A percentile compares a stretch with the other conserved stretches of the same genome.
phyloP scores from a whole-genome alignment of 2,888 invertebrate genomes.

The Zaprionus lineosus region DNA sequence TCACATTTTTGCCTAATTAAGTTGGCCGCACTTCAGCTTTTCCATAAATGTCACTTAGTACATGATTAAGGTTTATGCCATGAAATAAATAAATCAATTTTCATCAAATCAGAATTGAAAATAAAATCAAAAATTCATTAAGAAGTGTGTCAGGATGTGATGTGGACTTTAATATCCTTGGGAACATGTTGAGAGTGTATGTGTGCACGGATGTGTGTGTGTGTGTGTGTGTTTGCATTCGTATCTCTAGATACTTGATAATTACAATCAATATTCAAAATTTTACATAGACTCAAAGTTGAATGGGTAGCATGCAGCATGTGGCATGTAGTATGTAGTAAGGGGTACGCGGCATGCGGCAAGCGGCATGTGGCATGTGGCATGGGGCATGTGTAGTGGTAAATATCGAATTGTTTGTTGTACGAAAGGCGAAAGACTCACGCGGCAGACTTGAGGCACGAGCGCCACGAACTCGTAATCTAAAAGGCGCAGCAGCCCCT shows the following conservation, averaged over 20 bases:
- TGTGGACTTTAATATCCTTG: too few species aligned
- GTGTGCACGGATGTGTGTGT: not conserved
- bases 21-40: too few species aligned
- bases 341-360: conserved; percentile 1
- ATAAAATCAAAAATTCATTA: too few species aligned
- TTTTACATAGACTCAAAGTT: not conserved
- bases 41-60: too few species aligned
- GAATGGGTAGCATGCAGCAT: not conserved
- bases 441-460: not conserved
- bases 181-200: too few species aligned
- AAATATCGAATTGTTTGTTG: conserved; percentile 1
- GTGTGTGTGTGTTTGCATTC: not conserved
- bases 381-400: conserved; percentile 1
- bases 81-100: too few species aligned
- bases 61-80: too few species aligned
- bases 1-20: too few species aligned
- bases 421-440: not conserved
- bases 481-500: conserved; percentile 1
- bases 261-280: conserved; percentile 15
- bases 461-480: conserved; percentile 10
- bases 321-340: conserved; percentile 1
- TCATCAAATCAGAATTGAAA: too few species aligned
- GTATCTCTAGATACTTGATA: conserved; percentile 6
- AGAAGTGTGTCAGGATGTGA: too few species aligned
- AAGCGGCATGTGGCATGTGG: conserved; percentile 4